A percentile compares a stretch with the other conserved stretches of the same genome.
phyloP scores from a whole-genome alignment of 2,888 invertebrate genomes.

The Parapristionchus giblindavisi region DNA sequence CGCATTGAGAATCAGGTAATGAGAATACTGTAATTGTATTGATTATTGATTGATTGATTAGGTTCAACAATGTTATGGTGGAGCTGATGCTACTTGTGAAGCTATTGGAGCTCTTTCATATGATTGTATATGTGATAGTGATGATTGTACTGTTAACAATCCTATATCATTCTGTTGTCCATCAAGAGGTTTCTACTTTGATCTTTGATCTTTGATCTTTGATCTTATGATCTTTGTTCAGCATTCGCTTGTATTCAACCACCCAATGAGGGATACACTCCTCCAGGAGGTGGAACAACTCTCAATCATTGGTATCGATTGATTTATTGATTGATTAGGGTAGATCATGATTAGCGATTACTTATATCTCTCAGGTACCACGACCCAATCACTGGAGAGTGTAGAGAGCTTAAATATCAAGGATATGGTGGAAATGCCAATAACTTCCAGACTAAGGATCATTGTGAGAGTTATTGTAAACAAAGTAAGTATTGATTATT shows the following conservation, averaged over 20 bases:
- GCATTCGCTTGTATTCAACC: conserved; percentile 69
- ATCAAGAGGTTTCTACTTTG: too few relatives aligned
- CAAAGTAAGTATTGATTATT: conserved; percentile 59
- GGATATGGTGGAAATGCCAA: conserved; percentile 68
- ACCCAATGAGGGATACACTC: conserved; percentile 67
- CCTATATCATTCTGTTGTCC: conserved; percentile 70
- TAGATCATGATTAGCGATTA: neutral
- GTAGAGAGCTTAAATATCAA: conserved; percentile 66
- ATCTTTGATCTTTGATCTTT: too few relatives aligned
- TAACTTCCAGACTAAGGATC: conserved; percentile 69
- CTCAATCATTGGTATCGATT: conserved; percentile 64
- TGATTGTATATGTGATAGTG: conserved; percentile 68
- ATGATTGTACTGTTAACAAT: conserved; percentile 68
- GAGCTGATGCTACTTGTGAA: conserved; percentile 68
- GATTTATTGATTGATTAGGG: neutral
- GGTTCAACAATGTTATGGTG: conserved; percentile 67
- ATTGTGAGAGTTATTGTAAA: conserved; percentile 69
- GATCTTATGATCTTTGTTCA: conserved; percentile 42
- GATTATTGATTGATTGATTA: neutral
- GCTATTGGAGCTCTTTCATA: conserved; percentile 68
- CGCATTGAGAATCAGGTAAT: conserved; percentile 67
- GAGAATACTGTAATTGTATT: neutral
- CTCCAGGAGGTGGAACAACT: conserved; percentile 67
- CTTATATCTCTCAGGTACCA: too few relatives aligned
- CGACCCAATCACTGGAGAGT: conserved; percentile 67